Conservation (phyloP, 2,797 vertebrate genomes). For the Sorex maritimensis region DNA sequence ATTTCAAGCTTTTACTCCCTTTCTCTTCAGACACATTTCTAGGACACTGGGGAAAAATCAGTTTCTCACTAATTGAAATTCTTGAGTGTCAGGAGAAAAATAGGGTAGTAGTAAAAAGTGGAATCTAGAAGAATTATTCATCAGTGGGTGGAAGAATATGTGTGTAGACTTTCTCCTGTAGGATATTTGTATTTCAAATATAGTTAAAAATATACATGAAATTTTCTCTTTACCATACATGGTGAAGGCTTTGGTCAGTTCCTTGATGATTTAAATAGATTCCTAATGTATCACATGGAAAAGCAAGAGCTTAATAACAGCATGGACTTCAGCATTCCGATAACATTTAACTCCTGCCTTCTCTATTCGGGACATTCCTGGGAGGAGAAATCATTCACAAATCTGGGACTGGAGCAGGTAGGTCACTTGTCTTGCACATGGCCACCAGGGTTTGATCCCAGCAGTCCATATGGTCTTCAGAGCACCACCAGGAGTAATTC, state of each 20-base stretch:
- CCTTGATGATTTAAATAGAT: slow-evolving; percentile 47
- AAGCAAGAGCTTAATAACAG: background rate
- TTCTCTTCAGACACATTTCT: background rate
- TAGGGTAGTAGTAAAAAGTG: slow-evolving; percentile 51
- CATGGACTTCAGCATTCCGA: slow-evolving; percentile 17
- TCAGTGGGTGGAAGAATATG: slow-evolving; percentile 32
- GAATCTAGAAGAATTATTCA: slow-evolving; percentile 55
- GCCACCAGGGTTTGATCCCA: too few species aligned
- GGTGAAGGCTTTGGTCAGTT: slow-evolving; percentile 22
- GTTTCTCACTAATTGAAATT: slow-evolving; percentile 6
- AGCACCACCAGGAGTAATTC: too few species aligned
- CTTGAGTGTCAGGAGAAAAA: slow-evolving; percentile 32
- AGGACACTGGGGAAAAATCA: slow-evolving; percentile 14
- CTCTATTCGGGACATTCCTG: background rate
- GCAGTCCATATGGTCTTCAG: too few species aligned
- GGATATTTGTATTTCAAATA: slow-evolving; percentile 67
- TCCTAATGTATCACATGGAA: background rate
- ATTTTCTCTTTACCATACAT: slow-evolving; percentile 31
- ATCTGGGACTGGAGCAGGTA: too few species aligned
- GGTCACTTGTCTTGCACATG: too few species aligned
- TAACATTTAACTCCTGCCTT: slow-evolving; percentile 2
- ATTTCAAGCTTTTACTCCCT: background rate
- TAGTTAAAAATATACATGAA: slow-evolving; percentile 59
- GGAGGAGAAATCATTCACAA: background rate
- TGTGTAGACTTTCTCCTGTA: slow-evolving; percentile 56